Evolutionary conservation across 2,888 invertebrate genomes (phyloP), one percentile per base, ranked within the genome.

Genomic region (Drosophila greeni): DNA sequence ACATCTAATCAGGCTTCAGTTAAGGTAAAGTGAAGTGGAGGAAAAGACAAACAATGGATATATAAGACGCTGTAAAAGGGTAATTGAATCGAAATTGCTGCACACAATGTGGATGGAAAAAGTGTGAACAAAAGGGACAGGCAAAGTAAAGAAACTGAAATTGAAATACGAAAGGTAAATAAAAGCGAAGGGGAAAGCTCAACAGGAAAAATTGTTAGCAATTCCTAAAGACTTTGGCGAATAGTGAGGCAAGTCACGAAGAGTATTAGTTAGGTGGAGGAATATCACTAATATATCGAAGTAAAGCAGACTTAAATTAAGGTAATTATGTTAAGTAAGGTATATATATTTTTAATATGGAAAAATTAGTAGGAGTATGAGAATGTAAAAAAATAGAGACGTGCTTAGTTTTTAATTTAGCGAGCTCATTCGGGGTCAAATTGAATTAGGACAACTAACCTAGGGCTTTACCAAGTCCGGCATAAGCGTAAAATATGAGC

Each of bases 1-100:
- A 73, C 55, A 73, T 58, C 62, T 78, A 77, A 75, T 77, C 79
- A 78, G 66, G 66, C 72, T 69, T 78, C 60, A 66, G 65, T 72
- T 34, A 66, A 48, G 43, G 57, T 48, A 51, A 43, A 55, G 47
- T 42, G 23, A 36, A 59, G 60, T 48, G 34, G 12, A 49, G 43
- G 20, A 20, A 33, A 42, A 11, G 37, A n/a, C 36, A 56, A 66
- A 45, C 45, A 52, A 18, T 33, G 39, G 67, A 59, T 53, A 36
- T 33, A 59, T 48, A 67, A 59, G 49, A 14, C 57, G 34, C 42
- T 37, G 18, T 40, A 7, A 43, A 53, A 49, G 48, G 68, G 53
- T 60, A 67, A 37, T 49, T 49, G 43, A 45, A 67, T 54, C 52
- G 18, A 66, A 66, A 53, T 43, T 39, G 47, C 67, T 33, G 42